Evolutionary conservation across 2,888 invertebrate genomes (phyloP).

Genomic region (Gastrophysa polygoni): DNA sequence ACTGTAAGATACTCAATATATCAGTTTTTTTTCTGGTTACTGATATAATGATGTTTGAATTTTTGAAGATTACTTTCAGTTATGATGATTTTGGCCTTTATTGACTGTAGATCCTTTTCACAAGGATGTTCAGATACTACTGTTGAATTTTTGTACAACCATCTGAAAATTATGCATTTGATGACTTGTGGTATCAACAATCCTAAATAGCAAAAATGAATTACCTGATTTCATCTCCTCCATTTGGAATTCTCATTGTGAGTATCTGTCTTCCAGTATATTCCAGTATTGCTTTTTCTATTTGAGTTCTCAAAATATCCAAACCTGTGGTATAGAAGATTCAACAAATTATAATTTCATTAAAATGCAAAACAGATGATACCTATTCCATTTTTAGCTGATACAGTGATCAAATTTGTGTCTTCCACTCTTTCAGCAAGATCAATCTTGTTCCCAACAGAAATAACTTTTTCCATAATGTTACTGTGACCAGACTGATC

Average conservation of each 20-base stretch:
- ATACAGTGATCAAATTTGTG: conserved; percentile 49
- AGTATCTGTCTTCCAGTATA: conserved; percentile 34
- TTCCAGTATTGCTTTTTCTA: conserved; percentile 37
- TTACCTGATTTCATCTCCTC: conserved; percentile 43
- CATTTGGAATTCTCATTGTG: conserved; percentile 39
- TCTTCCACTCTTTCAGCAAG: conserved; percentile 49
- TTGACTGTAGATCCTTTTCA: conserved; percentile 34
- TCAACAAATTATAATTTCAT: not conserved
- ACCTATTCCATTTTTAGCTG: conserved; percentile 50
- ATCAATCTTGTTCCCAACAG: conserved; percentile 80
- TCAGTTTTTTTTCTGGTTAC: conserved; percentile 10
- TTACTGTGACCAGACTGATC: conserved; percentile 53
- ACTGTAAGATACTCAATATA: no score
- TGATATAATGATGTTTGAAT: conserved; percentile 43
- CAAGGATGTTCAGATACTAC: conserved; percentile 38
- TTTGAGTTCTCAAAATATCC: conserved; percentile 32
- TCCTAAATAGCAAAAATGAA: not conserved
- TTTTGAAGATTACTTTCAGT: conserved; percentile 38
- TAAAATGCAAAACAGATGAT: not conserved
- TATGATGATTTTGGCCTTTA: conserved; percentile 39
- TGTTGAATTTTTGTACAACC: conserved; percentile 45
- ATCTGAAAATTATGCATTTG: conserved; percentile 29
- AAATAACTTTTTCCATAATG: conserved; percentile 64
- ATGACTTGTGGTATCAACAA: not conserved
- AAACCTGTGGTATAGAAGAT: conserved; percentile 30